A percentile compares a stretch with the other conserved stretches of the same genome.
These are phyloP conservation scores for Euthynnus affinis DNA, from an alignment of 2,797 vertebrate genomes.

Conservation along the genomic window DNA sequence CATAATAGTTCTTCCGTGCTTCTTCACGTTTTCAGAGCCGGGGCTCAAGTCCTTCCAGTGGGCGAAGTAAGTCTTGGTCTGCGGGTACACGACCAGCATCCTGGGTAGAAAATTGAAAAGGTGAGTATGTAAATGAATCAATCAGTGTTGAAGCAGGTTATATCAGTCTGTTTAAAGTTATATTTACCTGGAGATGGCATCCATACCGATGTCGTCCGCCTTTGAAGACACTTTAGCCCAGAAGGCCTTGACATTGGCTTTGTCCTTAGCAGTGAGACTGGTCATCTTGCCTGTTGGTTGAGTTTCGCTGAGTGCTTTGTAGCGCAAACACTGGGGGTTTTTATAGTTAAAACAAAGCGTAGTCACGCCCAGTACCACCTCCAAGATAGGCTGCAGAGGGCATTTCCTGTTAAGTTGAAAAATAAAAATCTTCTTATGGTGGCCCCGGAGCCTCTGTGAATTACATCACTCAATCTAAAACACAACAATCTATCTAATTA, in stretches of 20 bases:
- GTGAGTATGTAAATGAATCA: neutral
- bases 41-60: slow-evolving; percentile 86
- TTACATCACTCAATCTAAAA: neutral
- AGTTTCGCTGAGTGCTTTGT: neutral
- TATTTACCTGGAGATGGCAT: slow-evolving; percentile 86
- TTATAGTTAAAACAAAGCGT: neutral
- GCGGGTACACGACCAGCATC: slow-evolving; percentile 81
- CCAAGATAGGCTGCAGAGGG: neutral
- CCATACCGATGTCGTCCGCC: slow-evolving; percentile 53
- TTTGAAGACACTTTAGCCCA: neutral
- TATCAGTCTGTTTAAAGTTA: neutral
- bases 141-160: neutral
- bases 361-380: neutral
- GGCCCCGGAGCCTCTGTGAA: neutral
- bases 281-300: slow-evolving; percentile 10
- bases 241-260: slow-evolving; percentile 18
- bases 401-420: neutral
- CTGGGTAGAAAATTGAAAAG: slow-evolving; percentile 54
- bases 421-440: neutral
- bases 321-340: neutral
- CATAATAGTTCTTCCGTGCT: slow-evolving; percentile 82
- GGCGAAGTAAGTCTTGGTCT: slow-evolving; percentile 91
- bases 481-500: neutral
- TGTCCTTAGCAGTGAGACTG: slow-evolving; percentile 9
- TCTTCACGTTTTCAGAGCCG: slow-evolving; percentile 79